A percentile compares a stretch with the other conserved stretches of the same genome.
Evolutionary conservation across 2,888 invertebrate genomes (phyloP).

Genomic region (Dasysyrphus albostriatus): DNA sequence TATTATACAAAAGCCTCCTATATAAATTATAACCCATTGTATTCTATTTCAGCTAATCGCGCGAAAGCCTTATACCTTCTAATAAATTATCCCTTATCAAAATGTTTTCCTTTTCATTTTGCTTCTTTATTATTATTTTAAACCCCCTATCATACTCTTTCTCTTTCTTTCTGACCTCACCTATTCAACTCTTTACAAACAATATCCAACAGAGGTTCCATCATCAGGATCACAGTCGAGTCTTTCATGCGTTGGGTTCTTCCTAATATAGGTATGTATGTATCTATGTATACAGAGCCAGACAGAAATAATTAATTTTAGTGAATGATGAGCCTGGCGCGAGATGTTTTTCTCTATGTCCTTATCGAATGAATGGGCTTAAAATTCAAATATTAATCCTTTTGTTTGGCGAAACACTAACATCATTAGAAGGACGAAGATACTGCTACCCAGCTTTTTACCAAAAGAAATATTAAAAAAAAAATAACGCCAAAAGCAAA

Average conservation of each 20-base stretch:
- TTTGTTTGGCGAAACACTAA: conserved; percentile 74
- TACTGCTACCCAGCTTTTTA: background rate
- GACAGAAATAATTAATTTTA: conserved; percentile 71
- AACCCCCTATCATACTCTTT: background rate
- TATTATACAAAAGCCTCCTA: conserved; percentile 18
- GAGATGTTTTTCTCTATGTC: conserved; percentile 38
- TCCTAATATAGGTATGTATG: too few species aligned
- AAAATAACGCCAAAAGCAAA: conserved; percentile 38
- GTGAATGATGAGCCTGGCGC: conserved; percentile 71
- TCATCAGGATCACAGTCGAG: background rate
- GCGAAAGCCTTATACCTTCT: conserved; percentile 46
- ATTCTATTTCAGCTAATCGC: conserved; percentile 64
- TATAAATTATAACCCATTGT: conserved; percentile 34
- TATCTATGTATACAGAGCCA: background rate
- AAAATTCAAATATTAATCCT: conserved; percentile 74
- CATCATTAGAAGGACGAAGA: conserved; percentile 61
- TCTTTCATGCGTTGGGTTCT: background rate
- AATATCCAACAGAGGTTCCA: background rate
- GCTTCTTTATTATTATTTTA: conserved; percentile 48
- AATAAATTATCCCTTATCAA: conserved; percentile 74
- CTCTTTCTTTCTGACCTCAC: background rate
- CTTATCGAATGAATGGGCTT: conserved; percentile 66
- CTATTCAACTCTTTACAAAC: conserved; percentile 18
- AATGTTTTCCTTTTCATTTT: conserved; percentile 53
- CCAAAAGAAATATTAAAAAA: background rate